phyloP scores from a whole-genome alignment of 2,113 vertebrate genomes.

The Syngnathus typhle region DNA sequence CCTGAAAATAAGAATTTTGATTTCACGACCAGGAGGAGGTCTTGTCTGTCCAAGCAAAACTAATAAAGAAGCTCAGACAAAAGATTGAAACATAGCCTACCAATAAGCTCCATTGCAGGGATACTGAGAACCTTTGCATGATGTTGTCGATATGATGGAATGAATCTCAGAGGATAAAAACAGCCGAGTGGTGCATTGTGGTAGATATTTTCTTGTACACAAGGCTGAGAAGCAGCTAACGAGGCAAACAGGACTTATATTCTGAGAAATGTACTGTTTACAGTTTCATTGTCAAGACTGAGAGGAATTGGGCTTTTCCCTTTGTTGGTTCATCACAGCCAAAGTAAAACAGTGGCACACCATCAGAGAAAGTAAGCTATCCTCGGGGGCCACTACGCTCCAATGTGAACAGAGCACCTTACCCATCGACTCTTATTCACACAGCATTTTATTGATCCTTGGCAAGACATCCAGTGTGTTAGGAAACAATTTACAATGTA shows the following conservation, averaged over 20 bases:
- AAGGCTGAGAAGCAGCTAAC: neutral
- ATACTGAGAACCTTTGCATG: constrained; percentile 8
- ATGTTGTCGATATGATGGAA: constrained; percentile 9
- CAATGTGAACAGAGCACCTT: neutral
- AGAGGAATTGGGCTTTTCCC: constrained; percentile 10
- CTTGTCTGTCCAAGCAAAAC: constrained; percentile 10
- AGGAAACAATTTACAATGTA: neutral
- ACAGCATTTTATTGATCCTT: constrained; percentile 7
- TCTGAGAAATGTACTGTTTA: constrained; percentile 5
- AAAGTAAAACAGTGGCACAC: neutral
- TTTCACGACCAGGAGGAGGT: constrained; percentile 18
- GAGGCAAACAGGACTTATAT: neutral
- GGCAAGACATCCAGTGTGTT: neutral
- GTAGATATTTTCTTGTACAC: constrained; percentile 11
- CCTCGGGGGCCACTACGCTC: neutral
- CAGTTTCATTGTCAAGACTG: constrained; percentile 3
- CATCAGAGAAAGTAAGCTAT: neutral
- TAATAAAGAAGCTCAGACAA: constrained; percentile 16
- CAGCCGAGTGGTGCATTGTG: neutral
- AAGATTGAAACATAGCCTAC: constrained; percentile 11
- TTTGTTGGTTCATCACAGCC: neutral
- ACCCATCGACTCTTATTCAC: neutral
- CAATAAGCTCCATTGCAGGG: constrained; percentile 13
- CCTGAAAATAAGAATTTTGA: constrained; percentile 21
- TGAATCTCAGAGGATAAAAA: neutral